phyloP scores from a whole-genome alignment of 2,888 invertebrate genomes.

The Exocentrus adspersus region DNA sequence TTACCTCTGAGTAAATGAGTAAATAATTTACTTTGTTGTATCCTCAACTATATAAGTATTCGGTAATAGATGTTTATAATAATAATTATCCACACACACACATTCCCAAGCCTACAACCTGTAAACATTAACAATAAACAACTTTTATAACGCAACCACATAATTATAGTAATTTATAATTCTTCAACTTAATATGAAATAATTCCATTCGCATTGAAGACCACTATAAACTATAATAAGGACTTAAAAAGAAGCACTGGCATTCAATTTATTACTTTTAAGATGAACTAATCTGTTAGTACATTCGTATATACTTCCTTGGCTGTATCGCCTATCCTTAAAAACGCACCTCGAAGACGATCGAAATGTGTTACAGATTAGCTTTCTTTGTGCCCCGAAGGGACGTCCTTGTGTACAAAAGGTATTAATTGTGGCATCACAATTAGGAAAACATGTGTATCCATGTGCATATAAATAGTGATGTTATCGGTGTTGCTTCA shows the following conservation, averaged over 20 bases:
- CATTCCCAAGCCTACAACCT: too few species aligned
- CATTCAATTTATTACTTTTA: neutral
- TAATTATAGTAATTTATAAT: too few species aligned
- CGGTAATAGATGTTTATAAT: neutral
- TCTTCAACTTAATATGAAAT: neutral
- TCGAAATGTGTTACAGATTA: constrained; percentile 21
- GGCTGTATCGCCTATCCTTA: neutral
- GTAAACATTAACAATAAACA: too few species aligned
- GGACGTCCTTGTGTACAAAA: constrained; percentile 7
- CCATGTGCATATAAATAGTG: constrained; percentile 4
- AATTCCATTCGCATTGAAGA: neutral
- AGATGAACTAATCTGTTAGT: constrained; percentile 5
- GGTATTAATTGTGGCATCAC: constrained; percentile 7
- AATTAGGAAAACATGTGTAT: neutral
- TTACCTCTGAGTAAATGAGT: too few species aligned
- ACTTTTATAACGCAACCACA: too few species aligned
- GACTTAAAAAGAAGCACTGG: neutral
- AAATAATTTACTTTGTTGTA: too few species aligned
- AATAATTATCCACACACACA: neutral
- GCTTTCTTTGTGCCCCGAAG: neutral
- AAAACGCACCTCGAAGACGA: constrained; percentile 13
- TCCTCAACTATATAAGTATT: too few species aligned
- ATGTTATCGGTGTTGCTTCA: neutral
- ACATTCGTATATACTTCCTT: constrained; percentile 2
- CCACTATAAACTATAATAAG: neutral